Evolutionary conservation across 2,797 vertebrate species (phyloP).

Genomic region (Melanotaenia trifasciata): DNA sequence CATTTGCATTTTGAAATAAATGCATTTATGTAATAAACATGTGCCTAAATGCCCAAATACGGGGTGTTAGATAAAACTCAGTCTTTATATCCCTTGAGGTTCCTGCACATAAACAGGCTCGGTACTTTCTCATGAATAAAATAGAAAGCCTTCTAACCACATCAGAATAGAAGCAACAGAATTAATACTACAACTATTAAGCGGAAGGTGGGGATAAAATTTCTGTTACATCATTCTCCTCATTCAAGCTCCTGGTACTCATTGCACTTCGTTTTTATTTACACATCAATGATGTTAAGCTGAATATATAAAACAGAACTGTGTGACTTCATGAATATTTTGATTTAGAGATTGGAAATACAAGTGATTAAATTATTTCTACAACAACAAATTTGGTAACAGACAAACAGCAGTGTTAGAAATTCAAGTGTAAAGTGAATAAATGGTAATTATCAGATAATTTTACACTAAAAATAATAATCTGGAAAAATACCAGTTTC

Average conservation of each 20-base stretch:
- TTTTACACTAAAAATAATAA: background rate
- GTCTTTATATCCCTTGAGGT: slow-evolving; percentile 18
- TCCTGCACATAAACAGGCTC: slow-evolving; percentile 11
- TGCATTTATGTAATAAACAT: slow-evolving; percentile 30
- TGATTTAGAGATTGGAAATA: background rate
- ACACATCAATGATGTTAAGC: background rate
- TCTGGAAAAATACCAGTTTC: background rate
- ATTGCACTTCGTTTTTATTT: slow-evolving; percentile 1
- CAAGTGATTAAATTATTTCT: background rate
- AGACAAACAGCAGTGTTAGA: background rate
- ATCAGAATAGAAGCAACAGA: slow-evolving; percentile 21
- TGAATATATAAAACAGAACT: background rate
- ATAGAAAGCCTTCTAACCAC: slow-evolving; percentile 19
- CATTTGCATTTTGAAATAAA: slow-evolving; percentile 54
- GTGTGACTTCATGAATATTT: background rate
- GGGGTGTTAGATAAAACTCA: slow-evolving; percentile 36
- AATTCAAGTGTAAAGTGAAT: background rate
- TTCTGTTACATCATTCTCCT: slow-evolving; percentile 13
- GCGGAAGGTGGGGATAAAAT: slow-evolving; percentile 10
- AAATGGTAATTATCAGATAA: background rate
- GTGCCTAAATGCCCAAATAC: slow-evolving; percentile 38
- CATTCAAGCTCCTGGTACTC: background rate
- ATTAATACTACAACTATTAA: slow-evolving; percentile 16
- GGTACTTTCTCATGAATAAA: slow-evolving; percentile 18
- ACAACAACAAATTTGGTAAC: background rate